These are phyloP conservation scores for Drosophila imparisetae DNA, from an alignment of 2,888 invertebrate species.

Conservation along the genomic window DNA sequence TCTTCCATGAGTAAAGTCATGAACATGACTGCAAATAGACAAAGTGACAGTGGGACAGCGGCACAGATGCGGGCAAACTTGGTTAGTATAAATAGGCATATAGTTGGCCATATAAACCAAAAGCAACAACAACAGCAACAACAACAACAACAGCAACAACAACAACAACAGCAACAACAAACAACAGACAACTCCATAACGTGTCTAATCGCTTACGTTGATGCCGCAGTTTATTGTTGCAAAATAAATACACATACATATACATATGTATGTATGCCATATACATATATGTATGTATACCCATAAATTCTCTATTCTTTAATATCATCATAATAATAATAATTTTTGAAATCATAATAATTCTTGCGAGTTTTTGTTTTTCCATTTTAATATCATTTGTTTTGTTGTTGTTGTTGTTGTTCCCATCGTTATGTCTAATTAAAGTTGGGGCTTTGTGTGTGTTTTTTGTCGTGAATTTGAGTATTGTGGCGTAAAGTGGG, in stretches of 20 bases:
- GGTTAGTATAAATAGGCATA: conserved; percentile 27
- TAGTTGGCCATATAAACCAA: conserved; percentile 12
- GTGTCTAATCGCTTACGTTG: conserved; percentile 21
- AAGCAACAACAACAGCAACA: not conserved
- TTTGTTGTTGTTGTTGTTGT: conserved; percentile 61
- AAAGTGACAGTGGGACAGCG: conserved; percentile 21
- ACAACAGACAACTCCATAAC: conserved; percentile 1
- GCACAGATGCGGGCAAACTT: conserved; percentile 19
- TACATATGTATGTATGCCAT: no score
- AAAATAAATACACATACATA: not conserved
- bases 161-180: not conserved
- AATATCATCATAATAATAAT: conserved; percentile 46
- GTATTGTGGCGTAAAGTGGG: not conserved
- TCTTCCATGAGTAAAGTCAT: conserved; percentile 63
- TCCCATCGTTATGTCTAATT: conserved; percentile 68
- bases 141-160: not conserved
- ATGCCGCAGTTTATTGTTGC: conserved; percentile 14
- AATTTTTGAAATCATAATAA: conserved; percentile 57
- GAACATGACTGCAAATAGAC: conserved; percentile 52
- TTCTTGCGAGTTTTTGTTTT: conserved; percentile 37
- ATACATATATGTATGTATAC: not conserved
- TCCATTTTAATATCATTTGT: conserved; percentile 3
- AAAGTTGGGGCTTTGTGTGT: conserved; percentile 52
- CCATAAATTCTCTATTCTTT: not conserved
- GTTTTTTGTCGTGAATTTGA: conserved; percentile 20